Evolutionary conservation across 1,140 invertebrate genomes (phyloP).

Genomic region (Drosophila novamexicana): DNA sequence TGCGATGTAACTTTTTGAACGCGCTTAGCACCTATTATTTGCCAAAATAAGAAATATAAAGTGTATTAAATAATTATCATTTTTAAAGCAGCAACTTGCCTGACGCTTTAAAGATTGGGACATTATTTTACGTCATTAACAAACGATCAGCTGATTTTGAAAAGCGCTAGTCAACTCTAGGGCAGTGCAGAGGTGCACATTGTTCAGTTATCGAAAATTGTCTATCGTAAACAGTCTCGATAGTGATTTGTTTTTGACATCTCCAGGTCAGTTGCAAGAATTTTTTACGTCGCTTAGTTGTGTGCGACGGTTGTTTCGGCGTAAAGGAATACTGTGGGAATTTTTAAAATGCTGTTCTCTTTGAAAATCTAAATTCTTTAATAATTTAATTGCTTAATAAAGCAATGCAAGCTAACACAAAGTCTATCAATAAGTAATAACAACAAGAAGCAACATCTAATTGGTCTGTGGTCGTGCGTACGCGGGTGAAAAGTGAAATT

Average conservation of each 20-base stretch:
- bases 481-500: slow-evolving; percentile 51
- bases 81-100: slow-evolving; percentile 34
- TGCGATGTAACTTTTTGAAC: slow-evolving; percentile 79
- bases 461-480: slow-evolving; percentile 12
- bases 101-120: slow-evolving; percentile 61
- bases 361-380: slow-evolving; percentile 22
- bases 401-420: slow-evolving; percentile 14
- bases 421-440: slow-evolving; percentile 6
- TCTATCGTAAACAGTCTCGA: slow-evolving; percentile 14
- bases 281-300: slow-evolving; percentile 27
- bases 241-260: slow-evolving; percentile 40
- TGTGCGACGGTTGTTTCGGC: slow-evolving; percentile 16
- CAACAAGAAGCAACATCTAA: not conserved
- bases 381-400: slow-evolving; percentile 8
- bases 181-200: not conserved
- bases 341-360: slow-evolving; percentile 13
- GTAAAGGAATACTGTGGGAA: not conserved
- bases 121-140: slow-evolving; percentile 53
- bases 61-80: not conserved
- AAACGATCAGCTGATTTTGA: slow-evolving; percentile 8
- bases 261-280: slow-evolving; percentile 41
- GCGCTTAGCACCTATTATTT: slow-evolving; percentile 60
- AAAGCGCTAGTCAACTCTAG: not conserved
- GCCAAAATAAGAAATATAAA: not conserved
- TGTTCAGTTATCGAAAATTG: slow-evolving; percentile 7